Evolutionary conservation across 2,797 vertebrate genomes (phyloP), one percentile per base, ranked within the genome.

Genomic region (Xiphophorus birchmanni): DNA sequence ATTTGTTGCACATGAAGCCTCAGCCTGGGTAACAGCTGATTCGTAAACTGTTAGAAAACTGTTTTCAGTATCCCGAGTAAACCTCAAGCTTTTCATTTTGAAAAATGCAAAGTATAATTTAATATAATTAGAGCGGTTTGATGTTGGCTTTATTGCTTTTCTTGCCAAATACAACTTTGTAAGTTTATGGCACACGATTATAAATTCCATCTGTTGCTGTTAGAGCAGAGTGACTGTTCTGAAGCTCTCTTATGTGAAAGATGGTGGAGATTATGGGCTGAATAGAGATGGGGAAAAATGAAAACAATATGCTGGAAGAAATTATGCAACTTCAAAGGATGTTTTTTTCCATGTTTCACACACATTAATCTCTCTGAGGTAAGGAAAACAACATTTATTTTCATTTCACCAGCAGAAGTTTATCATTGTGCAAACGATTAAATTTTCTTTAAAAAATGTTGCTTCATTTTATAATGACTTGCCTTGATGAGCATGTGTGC

Each of bases 201-300:
- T 12, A 81, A 40, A 82, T 81, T 81, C 77, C 87, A 88, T 83
- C 82, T 92, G 80, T 69, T 87, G 74, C 69, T 50, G 82, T 75
- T n/a, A 23, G 78, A 26, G 77, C 60, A 58, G 58, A 84, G 42
- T 63, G 18, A 37, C 56, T 47, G 42, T 76, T 76, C 75, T 76
- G 56, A 83, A 86, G 74, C 72, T 35, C 78, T 18, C 45, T 4
- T 48, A 75, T 44, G 84, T 80, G 56, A 83, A 87, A 86, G 67
- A 83, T 86, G 86, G 81, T 42, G 26, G 47, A 45, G 73, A 86
- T 87, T 84, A 88, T 50, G 76, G 74, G 65, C 37, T 78, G 32
- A 42, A 69, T 48, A 4, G 42, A 52, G 47, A 67, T 67, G 37
- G 63, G 47, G 47, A 48, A 71, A 77, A 77, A 77, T 77, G 5